Conservation (phyloP, 2,113 vertebrate species). For the Suncus etruscus region DNA sequence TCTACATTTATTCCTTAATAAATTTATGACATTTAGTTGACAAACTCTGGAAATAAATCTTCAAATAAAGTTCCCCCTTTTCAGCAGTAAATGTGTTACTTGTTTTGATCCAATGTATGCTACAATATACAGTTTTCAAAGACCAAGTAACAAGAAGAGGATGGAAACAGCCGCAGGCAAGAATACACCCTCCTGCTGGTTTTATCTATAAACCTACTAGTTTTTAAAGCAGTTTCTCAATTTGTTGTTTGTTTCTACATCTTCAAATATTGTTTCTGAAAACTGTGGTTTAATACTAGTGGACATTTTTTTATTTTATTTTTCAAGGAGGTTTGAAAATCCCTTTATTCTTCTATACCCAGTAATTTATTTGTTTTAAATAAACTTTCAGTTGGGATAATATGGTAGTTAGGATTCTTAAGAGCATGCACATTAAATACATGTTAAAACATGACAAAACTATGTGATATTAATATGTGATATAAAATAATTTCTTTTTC, state of each 20-base stretch:
- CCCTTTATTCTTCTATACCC: neutral
- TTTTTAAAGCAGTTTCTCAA: neutral
- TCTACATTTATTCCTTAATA: neutral
- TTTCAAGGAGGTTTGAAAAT: neutral
- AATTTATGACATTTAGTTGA: neutral
- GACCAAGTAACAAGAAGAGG: neutral
- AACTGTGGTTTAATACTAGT: neutral
- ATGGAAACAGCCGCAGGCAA: neutral
- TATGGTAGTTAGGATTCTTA: slow-evolving; percentile 27
- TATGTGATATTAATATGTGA: neutral
- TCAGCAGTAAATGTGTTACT: neutral
- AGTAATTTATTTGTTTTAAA: neutral
- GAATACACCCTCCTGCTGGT: neutral
- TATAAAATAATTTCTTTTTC: slow-evolving; percentile 49
- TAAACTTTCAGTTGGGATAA: neutral
- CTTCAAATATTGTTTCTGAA: slow-evolving; percentile 34
- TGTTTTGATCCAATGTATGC: neutral
- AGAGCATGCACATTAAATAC: neutral
- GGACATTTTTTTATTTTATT: neutral
- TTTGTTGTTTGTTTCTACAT: neutral
- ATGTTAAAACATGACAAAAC: slow-evolving; percentile 22
- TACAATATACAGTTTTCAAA: slow-evolving; percentile 9
- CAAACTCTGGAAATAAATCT: neutral
- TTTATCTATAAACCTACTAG: neutral
- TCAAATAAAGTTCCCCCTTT: neutral